These are phyloP conservation scores for Capreolus pygargus DNA, from an alignment of 2,113 vertebrate species.

Conservation along the genomic window DNA sequence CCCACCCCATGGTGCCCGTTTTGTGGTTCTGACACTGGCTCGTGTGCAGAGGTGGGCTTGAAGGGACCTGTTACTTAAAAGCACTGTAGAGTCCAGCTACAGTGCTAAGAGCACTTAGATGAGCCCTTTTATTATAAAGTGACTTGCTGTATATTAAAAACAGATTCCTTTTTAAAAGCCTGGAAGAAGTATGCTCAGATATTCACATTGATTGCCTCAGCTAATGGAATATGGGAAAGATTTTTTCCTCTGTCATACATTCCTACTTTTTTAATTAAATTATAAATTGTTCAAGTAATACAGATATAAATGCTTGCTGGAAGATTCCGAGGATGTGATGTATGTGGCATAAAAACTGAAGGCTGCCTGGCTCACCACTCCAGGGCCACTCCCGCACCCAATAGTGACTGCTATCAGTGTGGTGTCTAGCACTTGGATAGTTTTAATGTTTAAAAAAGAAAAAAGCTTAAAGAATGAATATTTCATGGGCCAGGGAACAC, in stretches of 20 bases:
- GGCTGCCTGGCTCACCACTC: background rate
- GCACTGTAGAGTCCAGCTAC: background rate
- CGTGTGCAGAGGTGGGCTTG: background rate
- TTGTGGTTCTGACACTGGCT: background rate
- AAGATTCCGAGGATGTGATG: background rate
- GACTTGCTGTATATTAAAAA: slow-evolving; percentile 29
- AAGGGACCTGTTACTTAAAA: background rate
- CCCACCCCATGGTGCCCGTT: accelerated
- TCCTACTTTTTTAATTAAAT: slow-evolving; percentile 42
- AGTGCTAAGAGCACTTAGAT: slow-evolving; percentile 35
- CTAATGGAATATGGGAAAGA: slow-evolving; percentile 60
- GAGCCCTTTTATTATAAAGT: background rate
- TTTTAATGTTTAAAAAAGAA: background rate
- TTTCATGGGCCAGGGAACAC: background rate
- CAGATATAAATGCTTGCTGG: slow-evolving; percentile 18
- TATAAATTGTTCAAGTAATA: slow-evolving; percentile 44
- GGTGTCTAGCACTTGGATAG: background rate
- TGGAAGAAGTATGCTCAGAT: slow-evolving; percentile 24
- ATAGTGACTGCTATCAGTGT: background rate
- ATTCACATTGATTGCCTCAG: slow-evolving; percentile 50
- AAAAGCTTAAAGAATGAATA: background rate
- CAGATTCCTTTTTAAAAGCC: slow-evolving; percentile 55
- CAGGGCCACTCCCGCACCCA: background rate
- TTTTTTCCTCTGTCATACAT: slow-evolving; percentile 31
- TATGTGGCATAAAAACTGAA: background rate